A percentile compares a stretch with the other conserved stretches of the same genome.
Conservation (phyloP, 2,888 invertebrate genomes). For the Nowickia ferox region DNA sequence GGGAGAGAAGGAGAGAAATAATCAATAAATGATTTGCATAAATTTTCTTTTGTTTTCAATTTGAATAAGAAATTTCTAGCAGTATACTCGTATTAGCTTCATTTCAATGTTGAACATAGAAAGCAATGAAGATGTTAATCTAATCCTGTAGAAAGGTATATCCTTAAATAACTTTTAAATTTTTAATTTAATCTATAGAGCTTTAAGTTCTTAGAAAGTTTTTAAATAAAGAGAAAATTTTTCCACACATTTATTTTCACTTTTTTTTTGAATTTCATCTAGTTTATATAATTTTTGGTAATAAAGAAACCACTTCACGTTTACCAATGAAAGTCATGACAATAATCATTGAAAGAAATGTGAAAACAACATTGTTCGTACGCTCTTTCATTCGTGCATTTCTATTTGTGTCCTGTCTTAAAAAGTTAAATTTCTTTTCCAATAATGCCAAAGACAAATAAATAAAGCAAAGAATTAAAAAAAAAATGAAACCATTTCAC, state of each 20-base stretch:
- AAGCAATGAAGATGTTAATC: neutral
- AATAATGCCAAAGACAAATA: conserved; percentile 26
- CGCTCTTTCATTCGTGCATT: neutral
- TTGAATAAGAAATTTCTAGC: neutral
- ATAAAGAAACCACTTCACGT: conserved; percentile 30
- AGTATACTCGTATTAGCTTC: neutral
- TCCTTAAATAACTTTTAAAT: neutral
- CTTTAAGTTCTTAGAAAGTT: no score
- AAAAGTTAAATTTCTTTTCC: conserved; percentile 18
- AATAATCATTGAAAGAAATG: conserved; percentile 38
- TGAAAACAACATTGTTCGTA: neutral
- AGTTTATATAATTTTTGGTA: neutral
- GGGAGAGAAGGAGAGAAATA: conserved; percentile 1
- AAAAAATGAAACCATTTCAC: neutral
- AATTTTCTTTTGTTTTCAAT: neutral
- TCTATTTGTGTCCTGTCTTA: conserved; percentile 32
- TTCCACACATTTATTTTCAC: neutral
- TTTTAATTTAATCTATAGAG: neutral
- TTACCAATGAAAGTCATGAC: conserved; percentile 39
- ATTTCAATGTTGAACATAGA: neutral
- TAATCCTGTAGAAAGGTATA: neutral
- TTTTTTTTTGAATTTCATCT: neutral
- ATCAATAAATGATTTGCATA: conserved; percentile 54
- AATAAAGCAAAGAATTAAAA: neutral
- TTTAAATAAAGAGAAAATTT: no score